Base-by-base conservation (phyloP, 2,888 invertebrate genomes). In the Drosophila subsilvestris region DNA sequence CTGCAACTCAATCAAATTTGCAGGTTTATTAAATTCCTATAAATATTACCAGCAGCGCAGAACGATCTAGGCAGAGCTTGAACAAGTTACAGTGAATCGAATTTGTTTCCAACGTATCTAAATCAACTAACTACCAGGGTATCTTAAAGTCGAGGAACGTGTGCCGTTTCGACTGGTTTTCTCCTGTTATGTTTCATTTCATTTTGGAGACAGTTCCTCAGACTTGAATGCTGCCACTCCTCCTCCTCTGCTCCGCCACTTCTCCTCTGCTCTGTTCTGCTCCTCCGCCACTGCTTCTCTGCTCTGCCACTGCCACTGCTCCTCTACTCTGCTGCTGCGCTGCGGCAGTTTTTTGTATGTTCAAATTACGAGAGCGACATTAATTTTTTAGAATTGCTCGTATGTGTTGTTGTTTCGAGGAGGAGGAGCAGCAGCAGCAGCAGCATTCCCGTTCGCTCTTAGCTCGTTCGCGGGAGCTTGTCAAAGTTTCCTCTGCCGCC, bases 321-420 rank as follows among this genome's bases (percentile, higher is more conserved):
- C 18, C 17, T 57, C 32, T 47, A 8, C 22, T 42, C 27, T 58
- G 44, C 53, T 53, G 53, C 53, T 45, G 53, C 32, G 53, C 44
- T 62, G 20, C 32, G 20, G 45, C 55, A 20, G 32, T 25, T 37
- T 53, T 27, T 55, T 60, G 55, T 73, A 76, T 80, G 76, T 83
- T 83, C 70, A 89, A 89, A 88, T 89, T 87, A 89, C 79, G 83
- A 85, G 84, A 82, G 82, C 85, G 82, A 89, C 86, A 90, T 89
- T 90, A 90, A 88, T 89, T 90, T 88, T 88, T 86, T 87, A 86
- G 86, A 88, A 83, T 83, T 85, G 80, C 85, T 83, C 86, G 85
- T 80, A 82, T 80, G 78, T 86, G 76, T 78, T 73, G 76, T 77
- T 74, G 70, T 51, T 60, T 67, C 48, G 50, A 47, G 66, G 44